Base-by-base conservation (phyloP, 2,113 vertebrate species). In the Macquaria australasica region DNA sequence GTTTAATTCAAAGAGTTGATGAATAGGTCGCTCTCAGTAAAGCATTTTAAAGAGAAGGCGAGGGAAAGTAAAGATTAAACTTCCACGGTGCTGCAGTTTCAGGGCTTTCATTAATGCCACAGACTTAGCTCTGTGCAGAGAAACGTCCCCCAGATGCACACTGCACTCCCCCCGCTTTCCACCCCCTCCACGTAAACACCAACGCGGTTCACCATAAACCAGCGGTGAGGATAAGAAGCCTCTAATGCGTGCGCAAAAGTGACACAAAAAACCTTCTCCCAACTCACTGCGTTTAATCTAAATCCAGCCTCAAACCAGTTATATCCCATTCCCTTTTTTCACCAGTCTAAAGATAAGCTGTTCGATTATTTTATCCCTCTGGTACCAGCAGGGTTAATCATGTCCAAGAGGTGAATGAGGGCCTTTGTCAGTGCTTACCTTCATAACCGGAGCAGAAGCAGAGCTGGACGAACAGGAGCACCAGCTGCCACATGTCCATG, bases 121-220 rank as follows among this genome's bases (percentile, higher is more conserved):
- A 88, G 89, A 78, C 72, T 45, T 79, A 77, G 81, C 62, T 86
- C 74, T 89, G 83, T 77, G 75, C 85, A 79, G 16, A 80, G 78
- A 89, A 89, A 87, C 39, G 87, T 90, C 84, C 87, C 93, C 89
- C 91, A 87, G 74, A 88, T 87, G 91, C 84, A 87, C 89, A 91
- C 91, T 92, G 91, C 66, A 87, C 91, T 86, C 91, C 89, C 88
- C 84, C 88, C 89, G 90, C 88, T 73, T 20, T 18, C 75, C 83
- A 73, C 91, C 92, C 90, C 90, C 93, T 95, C 95, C 95, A 95
- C 95, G 94, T 94, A 95, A 95, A 96, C 95, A 95, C 79, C 66
- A 20, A 41, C 75, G 82, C 66, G 53, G 73, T 68, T 89, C 87
- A 88, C 88, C 85, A 48, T 2, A 62, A 74, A 51, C 15, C 74